phyloP scores from a whole-genome alignment of 2,797 vertebrate species.

The Sebastiscus tertius region DNA sequence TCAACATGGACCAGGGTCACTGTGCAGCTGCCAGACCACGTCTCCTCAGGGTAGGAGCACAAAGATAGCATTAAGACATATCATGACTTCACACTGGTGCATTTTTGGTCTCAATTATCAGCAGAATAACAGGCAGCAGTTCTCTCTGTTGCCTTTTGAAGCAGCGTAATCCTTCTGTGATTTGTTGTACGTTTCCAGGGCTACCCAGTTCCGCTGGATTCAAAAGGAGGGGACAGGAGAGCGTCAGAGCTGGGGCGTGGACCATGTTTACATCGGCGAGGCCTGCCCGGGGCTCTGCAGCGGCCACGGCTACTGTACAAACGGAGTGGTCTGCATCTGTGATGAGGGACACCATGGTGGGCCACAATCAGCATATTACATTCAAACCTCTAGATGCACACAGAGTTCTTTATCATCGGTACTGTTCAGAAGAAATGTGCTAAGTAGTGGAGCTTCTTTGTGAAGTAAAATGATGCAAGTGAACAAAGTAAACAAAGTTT shows the following conservation, averaged over 20 bases:
- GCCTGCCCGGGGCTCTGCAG: slow-evolving; percentile 95
- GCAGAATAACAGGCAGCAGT: not conserved
- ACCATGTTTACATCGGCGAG: slow-evolving; percentile 97
- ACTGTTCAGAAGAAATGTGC: not conserved
- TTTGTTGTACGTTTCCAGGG: slow-evolving; percentile 78
- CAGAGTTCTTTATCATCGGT: not conserved
- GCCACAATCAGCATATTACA: slow-evolving; percentile 20
- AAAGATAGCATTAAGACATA: not conserved
- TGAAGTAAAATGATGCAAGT: not conserved
- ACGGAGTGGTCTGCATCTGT: slow-evolving; percentile 93
- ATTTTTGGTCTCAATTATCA: not conserved
- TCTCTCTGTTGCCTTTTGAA: not conserved
- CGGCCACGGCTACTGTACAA: slow-evolving; percentile 94
- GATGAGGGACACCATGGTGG: slow-evolving; percentile 94
- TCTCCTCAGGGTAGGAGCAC: slow-evolving; percentile 91
- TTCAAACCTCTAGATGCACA: not conserved
- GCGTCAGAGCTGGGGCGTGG: slow-evolving; percentile 95
- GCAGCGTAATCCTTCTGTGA: not conserved
- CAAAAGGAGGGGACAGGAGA: slow-evolving; percentile 93
- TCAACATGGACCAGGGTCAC: slow-evolving; percentile 96
- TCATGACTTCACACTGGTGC: not conserved
- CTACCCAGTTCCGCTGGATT: slow-evolving; percentile 98
- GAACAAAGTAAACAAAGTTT: not conserved
- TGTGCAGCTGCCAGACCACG: slow-evolving; percentile 94
- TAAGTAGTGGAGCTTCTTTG: not conserved